Base-by-base conservation (phyloP, 2,888 invertebrate genomes). In the Endomychus coccineus region DNA sequence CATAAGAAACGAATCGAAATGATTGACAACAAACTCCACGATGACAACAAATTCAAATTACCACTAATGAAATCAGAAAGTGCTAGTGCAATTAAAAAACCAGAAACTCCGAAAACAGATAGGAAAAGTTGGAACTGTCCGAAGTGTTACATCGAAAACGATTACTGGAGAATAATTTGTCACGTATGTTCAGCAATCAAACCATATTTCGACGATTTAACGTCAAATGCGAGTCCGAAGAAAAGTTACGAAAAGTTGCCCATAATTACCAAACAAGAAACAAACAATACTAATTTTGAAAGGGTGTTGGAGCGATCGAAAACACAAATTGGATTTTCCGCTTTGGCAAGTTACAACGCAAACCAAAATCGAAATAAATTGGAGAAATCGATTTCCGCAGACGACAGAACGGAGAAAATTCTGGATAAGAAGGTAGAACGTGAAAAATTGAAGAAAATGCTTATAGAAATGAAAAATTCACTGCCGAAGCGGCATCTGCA, bases 381-480 rank as follows among this genome's bases (percentile, higher is more conserved):
- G 16, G 46, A 52, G 27, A 55, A 52, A 36, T 35, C 45, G 2
- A 21, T 42, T 4, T 50, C 51, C 1, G 32, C 46, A 2, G 49
- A 52, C 3, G 53, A 54, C 13, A 48, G 51, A 30, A 64, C 67
- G 55, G 51, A 62, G 36, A 64, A 64, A 49, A 36, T 53, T 1
- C 56, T 62, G 25, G 56, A 60, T 15, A 63, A 61, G 42, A 56
- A 54, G 28, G 68, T 74, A 47, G 75, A 77, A 50, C 73, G 73
- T 52, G 74, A 74, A 54, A 72, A 71, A 56, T 63, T 83, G 16
- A 77, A 77, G 57, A 78, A 80, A 62, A 79, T 82, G 74, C 61
- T 83, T 43, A 82, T 81, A 53, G 82, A 83, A 68, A 82, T 83
- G 78, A 83, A 82, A 62, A 75, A 83, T 59, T 82, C 82, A 7